Evolutionary conservation across 2,113 vertebrate genomes (phyloP).

Genomic region (Corvus hawaiiensis): DNA sequence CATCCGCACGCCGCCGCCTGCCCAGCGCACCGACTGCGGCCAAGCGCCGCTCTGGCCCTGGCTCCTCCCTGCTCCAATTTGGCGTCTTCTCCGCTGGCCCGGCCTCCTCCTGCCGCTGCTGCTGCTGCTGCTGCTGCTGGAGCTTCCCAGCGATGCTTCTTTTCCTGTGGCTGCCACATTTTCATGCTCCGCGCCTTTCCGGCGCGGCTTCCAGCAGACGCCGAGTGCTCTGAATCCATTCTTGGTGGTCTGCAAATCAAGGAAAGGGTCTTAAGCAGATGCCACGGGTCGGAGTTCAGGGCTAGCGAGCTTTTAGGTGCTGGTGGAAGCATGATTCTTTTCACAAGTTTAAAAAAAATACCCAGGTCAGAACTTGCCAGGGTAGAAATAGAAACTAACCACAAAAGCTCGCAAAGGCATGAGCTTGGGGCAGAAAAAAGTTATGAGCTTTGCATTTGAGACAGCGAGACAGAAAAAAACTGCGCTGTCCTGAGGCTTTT

Average conservation of each 20-base stretch:
- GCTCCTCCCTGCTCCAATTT: slow-evolving; percentile 36
- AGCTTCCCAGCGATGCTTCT: background rate
- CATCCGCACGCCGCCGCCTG: background rate
- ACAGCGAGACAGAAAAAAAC: background rate
- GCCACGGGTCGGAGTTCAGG: too few species aligned
- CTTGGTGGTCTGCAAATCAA: background rate
- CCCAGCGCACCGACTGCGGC: background rate
- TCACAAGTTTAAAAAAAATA: fast-evolving
- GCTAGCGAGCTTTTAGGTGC: background rate
- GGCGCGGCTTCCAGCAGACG: background rate
- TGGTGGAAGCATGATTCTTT: background rate
- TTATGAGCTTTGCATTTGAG: background rate
- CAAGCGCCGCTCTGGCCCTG: background rate
- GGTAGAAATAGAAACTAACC: slow-evolving; percentile 27
- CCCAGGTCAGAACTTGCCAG: background rate
- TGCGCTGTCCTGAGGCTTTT: background rate
- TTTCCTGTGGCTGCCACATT: background rate
- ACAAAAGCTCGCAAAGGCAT: background rate
- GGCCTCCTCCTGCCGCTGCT: background rate
- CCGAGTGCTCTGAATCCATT: background rate
- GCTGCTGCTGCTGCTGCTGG: background rate
- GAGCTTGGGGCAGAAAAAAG: background rate
- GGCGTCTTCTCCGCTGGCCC: slow-evolving; percentile 20
- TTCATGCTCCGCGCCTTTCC: background rate
- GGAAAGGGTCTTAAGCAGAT: background rate